phyloP scores from a whole-genome alignment of 2,888 invertebrate species.

The Ctenicera cuprea region DNA sequence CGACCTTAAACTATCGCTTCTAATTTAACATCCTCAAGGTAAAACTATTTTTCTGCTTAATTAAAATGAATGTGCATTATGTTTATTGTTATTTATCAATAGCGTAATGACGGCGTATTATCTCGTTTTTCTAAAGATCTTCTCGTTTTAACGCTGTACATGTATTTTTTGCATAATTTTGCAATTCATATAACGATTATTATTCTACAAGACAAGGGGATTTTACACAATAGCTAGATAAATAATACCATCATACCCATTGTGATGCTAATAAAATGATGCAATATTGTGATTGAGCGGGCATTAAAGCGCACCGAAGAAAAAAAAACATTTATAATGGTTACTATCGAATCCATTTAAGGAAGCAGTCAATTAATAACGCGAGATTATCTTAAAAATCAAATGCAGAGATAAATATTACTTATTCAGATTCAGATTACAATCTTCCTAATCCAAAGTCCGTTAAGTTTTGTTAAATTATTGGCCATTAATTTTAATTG shows the following conservation, averaged over 20 bases:
- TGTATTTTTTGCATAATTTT: slow-evolving; percentile 25
- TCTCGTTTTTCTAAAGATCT: slow-evolving; percentile 15
- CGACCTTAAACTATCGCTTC: neutral
- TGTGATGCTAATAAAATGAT: slow-evolving; percentile 41
- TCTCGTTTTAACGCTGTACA: neutral
- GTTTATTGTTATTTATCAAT: slow-evolving; percentile 28
- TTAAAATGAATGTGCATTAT: slow-evolving; percentile 27
- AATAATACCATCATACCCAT: slow-evolving; percentile 39
- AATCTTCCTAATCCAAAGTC: slow-evolving; percentile 53
- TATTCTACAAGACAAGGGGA: slow-evolving; percentile 16
- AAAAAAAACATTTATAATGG: slow-evolving; percentile 46
- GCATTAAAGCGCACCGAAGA: slow-evolving; percentile 31
- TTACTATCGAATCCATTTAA: slow-evolving; percentile 50
- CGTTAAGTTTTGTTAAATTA: slow-evolving; percentile 59
- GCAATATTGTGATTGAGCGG: slow-evolving; percentile 45
- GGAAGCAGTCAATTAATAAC: slow-evolving; percentile 54
- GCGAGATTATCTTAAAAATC: slow-evolving; percentile 56
- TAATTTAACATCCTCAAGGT: slow-evolving; percentile 22
- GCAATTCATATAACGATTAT: slow-evolving; percentile 17
- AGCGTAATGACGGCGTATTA: slow-evolving; percentile 7
- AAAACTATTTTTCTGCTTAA: neutral
- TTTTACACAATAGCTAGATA: slow-evolving; percentile 32
- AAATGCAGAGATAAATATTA: slow-evolving; percentile 50
- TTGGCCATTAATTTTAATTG: slow-evolving; percentile 62
- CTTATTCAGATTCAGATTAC: slow-evolving; percentile 51